These are phyloP conservation scores for Netelia melanura DNA, from an alignment of 2,888 invertebrate genomes.

Conservation along the genomic window DNA sequence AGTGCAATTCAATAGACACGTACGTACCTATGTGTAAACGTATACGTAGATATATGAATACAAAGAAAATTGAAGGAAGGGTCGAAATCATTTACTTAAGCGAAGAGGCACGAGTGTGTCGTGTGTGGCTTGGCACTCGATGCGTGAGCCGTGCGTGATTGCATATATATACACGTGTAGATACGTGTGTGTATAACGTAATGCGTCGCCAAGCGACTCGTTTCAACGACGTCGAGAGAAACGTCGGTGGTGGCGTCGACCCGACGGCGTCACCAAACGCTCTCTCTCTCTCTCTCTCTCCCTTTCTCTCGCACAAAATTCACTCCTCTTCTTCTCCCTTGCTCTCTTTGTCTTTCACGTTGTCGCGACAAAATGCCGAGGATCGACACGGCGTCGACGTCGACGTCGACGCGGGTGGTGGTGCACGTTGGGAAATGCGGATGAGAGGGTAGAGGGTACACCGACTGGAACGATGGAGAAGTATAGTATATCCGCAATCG, in stretches of 20 bases:
- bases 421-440: conserved; percentile 22
- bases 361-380: conserved; percentile 55
- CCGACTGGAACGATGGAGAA: conserved; percentile 38
- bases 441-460: conserved; percentile 19
- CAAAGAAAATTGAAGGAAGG: conserved; percentile 10
- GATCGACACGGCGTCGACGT: conserved; percentile 35
- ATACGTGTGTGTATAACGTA: conserved; percentile 45
- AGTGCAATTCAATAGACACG: conserved; percentile 1
- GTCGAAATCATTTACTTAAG: conserved; percentile 30
- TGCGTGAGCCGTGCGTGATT: conserved; percentile 12
- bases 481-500: conserved; percentile 29
- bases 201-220: conserved; percentile 63
- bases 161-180: not conserved
- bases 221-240: conserved; percentile 70
- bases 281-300: conserved; percentile 43
- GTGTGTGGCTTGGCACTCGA: not conserved
- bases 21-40: not conserved
- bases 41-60: conserved; percentile 8
- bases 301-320: conserved; percentile 41
- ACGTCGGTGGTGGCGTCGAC: conserved; percentile 75
- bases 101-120: conserved; percentile 5
- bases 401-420: conserved; percentile 57
- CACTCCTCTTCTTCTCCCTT: conserved; percentile 52
- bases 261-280: conserved; percentile 77
- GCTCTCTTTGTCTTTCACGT: conserved; percentile 64